Conservation (phyloP, 64 coral and sea anemone species). For the Dendrophyllia cribrosa region DNA sequence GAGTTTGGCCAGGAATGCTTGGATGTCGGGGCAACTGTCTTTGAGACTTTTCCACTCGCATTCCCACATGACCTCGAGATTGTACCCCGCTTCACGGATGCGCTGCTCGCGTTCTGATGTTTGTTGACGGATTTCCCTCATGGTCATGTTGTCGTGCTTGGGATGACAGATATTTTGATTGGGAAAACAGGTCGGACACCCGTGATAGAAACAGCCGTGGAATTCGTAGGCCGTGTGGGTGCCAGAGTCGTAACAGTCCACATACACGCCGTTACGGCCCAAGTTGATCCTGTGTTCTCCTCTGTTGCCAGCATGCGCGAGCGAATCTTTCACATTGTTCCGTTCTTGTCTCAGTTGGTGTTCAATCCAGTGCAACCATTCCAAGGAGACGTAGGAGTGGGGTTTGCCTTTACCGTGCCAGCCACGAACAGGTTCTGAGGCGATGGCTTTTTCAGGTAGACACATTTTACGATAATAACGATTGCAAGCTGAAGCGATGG, state of each 20-base stretch:
- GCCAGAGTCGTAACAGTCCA: neutral
- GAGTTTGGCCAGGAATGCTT: neutral
- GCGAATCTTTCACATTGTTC: neutral
- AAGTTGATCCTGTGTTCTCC: neutral
- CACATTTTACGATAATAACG: neutral
- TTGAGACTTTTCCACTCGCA: neutral
- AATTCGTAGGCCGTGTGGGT: neutral
- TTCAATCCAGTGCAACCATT: slow-evolving; percentile 1
- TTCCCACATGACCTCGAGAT: neutral
- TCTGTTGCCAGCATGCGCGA: neutral
- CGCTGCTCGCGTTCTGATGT: neutral
- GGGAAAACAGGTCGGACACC: slow-evolving; percentile 8
- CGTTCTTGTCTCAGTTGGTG: too few relatives aligned
- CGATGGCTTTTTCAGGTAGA: neutral
- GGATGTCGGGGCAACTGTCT: neutral
- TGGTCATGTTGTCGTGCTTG: neutral
- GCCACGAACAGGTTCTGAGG: neutral
- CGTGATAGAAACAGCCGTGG: slow-evolving; percentile 44
- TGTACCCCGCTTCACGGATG: neutral
- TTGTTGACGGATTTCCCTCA: neutral
- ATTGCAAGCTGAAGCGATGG: slow-evolving; percentile 23
- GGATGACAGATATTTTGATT: neutral
- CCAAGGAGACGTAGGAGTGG: neutral
- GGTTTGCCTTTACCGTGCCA: neutral
- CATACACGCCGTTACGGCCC: neutral